Evolutionary conservation across 2,888 invertebrate genomes (phyloP).

Genomic region (Drosophila quinaria): DNA sequence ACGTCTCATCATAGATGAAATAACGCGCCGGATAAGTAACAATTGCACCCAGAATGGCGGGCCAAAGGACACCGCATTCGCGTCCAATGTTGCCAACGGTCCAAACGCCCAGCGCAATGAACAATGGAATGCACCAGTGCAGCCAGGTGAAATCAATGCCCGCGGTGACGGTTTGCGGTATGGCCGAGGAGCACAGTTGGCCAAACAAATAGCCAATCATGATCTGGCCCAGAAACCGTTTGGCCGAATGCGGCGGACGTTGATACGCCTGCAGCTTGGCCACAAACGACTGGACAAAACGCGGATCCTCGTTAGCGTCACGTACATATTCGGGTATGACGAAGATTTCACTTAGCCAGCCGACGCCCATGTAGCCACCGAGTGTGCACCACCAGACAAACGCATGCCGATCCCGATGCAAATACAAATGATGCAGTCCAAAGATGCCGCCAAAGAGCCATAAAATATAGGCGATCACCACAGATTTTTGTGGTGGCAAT

Average conservation of each 20-base stretch:
- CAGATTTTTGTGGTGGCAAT: slow-evolving; percentile 86
- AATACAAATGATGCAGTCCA: slow-evolving; percentile 96
- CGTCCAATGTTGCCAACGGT: slow-evolving; percentile 95
- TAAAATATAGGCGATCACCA: slow-evolving; percentile 91
- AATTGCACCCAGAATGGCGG: slow-evolving; percentile 90
- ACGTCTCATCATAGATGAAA: slow-evolving; percentile 91
- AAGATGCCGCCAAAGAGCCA: slow-evolving; percentile 96
- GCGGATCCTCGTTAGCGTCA: slow-evolving; percentile 92
- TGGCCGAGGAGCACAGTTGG: slow-evolving; percentile 90
- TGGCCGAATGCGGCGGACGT: slow-evolving; percentile 94
- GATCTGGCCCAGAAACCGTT: slow-evolving; percentile 91
- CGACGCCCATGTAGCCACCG: slow-evolving; percentile 93
- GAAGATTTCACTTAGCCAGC: slow-evolving; percentile 95
- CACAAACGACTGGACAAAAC: slow-evolving; percentile 89
- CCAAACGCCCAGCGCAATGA: slow-evolving; percentile 93
- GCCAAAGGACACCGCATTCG: slow-evolving; percentile 91
- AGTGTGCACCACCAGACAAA: slow-evolving; percentile 95
- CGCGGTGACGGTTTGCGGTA: slow-evolving; percentile 90
- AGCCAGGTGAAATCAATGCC: slow-evolving; percentile 91
- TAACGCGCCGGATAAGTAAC: slow-evolving; percentile 89
- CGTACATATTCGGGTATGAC: slow-evolving; percentile 94
- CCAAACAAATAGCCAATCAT: slow-evolving; percentile 93
- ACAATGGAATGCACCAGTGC: slow-evolving; percentile 91
- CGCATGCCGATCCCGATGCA: slow-evolving; percentile 95
- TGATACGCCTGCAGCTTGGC: slow-evolving; percentile 88